These are phyloP conservation scores for Drosophila kuntzei DNA, from an alignment of 2,888 invertebrate species.

Conservation along the genomic window DNA sequence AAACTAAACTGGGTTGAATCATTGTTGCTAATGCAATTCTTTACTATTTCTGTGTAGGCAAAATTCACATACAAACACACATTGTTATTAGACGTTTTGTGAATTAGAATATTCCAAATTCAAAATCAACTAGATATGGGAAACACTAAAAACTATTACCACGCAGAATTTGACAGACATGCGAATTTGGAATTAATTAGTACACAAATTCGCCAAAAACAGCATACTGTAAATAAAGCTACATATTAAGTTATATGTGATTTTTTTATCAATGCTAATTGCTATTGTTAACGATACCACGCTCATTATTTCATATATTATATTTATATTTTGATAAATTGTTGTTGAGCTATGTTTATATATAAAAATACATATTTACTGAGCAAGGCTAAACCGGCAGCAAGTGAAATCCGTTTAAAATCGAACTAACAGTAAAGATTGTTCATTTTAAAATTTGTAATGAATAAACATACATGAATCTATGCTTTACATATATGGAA, in stretches of 20 bases:
- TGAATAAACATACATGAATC: constrained; percentile 9
- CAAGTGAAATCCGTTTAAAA: constrained; percentile 10
- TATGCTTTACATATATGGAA: background rate
- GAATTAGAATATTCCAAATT: background rate
- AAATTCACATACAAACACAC: background rate
- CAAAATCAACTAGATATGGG: background rate
- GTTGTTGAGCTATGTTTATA: constrained; percentile 3
- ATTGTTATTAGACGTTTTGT: background rate
- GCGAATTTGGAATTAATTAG: constrained; percentile 5
- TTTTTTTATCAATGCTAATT: background rate
- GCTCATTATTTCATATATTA: background rate
- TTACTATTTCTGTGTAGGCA: background rate
- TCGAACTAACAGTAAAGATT: constrained; percentile 3
- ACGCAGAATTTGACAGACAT: background rate
- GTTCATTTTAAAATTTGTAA: constrained; percentile 3
- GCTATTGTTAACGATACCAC: constrained; percentile 12
- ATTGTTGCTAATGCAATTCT: background rate
- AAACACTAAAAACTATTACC: background rate
- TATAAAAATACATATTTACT: constrained; percentile 5
- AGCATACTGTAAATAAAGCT: background rate
- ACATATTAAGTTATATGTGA: background rate
- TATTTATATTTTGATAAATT: background rate
- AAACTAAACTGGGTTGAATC: background rate
- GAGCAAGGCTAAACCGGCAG: constrained; percentile 18
- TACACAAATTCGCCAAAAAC: background rate